A percentile compares a stretch with the other conserved stretches of the same genome.
Conservation (phyloP, 2,797 vertebrate genomes). For the Bradypodion ventrale region DNA sequence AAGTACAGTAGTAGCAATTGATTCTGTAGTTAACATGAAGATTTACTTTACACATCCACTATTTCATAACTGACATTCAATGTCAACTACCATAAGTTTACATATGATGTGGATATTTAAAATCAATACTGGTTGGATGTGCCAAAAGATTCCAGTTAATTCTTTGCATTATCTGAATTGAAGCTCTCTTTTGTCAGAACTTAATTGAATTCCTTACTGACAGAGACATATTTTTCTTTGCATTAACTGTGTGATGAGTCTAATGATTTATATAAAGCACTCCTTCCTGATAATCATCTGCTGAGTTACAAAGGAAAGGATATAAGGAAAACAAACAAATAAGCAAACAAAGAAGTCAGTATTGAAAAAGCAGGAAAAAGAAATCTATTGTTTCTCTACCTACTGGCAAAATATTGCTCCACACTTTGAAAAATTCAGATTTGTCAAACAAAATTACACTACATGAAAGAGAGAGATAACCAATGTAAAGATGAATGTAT, state of each 20-base stretch:
- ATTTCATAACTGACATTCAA: background rate
- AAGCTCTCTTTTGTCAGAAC: background rate
- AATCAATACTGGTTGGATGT: background rate
- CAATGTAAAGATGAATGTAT: background rate
- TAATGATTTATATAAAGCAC: background rate
- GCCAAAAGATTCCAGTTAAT: conserved; percentile 7
- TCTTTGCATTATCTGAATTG: conserved; percentile 5
- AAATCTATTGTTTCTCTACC: background rate
- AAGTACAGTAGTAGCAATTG: background rate
- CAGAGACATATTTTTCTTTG: background rate
- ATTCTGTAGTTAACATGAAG: background rate
- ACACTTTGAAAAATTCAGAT: background rate
- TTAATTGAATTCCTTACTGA: conserved; percentile 12
- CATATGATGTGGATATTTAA: conserved; percentile 11
- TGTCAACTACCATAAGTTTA: background rate
- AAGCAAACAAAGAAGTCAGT: background rate
- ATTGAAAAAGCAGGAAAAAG: too few relatives aligned
- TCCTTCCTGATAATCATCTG: background rate
- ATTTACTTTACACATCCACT: background rate
- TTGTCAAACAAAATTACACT: background rate
- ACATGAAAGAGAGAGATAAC: background rate
- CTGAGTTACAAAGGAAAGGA: background rate
- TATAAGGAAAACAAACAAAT: background rate
- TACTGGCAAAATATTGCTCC: background rate
- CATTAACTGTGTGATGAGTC: background rate